Base-by-base conservation (phyloP, 1,140 invertebrate genomes). In the Spodoptera frugiperda region DNA sequence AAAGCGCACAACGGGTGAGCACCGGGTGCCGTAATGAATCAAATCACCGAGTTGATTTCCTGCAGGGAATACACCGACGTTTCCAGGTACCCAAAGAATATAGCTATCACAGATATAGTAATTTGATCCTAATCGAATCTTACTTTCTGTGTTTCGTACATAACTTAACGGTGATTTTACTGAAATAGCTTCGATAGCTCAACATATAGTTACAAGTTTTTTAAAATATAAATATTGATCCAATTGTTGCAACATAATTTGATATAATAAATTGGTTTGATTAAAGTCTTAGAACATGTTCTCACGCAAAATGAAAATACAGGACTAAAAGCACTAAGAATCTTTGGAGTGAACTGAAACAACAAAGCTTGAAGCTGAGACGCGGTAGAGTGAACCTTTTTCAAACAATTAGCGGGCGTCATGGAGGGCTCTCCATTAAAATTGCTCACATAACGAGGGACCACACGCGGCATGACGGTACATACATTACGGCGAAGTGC, bases 341-440 rank as follows among this genome's bases (percentile, higher is more conserved):
- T 49, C 21, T 53, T 55, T 53, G 51, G 44, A 71, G 25, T 55
- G 15, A 71, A 71, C 11, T 33, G 25, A 33, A 70, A 51, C 67
- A 53, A 70, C 48, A 48, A n/a, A 48, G 44, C 44, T 21, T 4
- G 17, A 48, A n/a, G 30, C n/a, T 46, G 57, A 21, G 49, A 44
- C 51, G 53, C 19, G 49, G 44, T 72, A 48, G 15, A 77, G 76
- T 77, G 65, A 61, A 54, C 57, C 67, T 63, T 89, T 86, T 86
- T 84, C 82, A 85, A 87, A 88, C 85, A 90, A 89, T 88, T 86
- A 88, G 77, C 67, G 76, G 74, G 81, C 77, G 79, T 61, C 63
- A 77, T 67, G 44, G 75, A 90, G 88, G 79, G 84, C 78, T 78
- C 89, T 91, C 85, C 80, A 87, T 89, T 87, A 85, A 85, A 87